Evolutionary conservation across 2,113 vertebrate species (phyloP).

Genomic region (Gallinago undulata): DNA sequence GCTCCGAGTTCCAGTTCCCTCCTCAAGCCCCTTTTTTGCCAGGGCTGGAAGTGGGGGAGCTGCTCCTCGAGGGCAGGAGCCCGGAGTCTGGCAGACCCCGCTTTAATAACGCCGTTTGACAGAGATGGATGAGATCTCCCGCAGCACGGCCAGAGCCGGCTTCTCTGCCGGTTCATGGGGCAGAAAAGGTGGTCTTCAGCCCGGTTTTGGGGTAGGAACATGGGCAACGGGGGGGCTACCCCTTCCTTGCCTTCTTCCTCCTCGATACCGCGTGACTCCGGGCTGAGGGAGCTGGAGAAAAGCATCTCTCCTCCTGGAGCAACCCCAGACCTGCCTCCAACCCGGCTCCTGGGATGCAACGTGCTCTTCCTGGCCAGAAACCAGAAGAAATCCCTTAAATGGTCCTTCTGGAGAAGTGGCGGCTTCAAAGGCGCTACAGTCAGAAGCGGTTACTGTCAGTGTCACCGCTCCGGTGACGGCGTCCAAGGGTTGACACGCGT

Average conservation of each 20-base stretch:
- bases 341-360: not conserved
- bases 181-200: not conserved
- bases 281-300: not conserved
- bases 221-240: not conserved
- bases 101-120: not conserved
- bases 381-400: not conserved
- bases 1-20: not conserved
- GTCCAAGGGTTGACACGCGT: not conserved
- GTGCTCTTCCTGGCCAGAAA: not conserved
- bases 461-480: not conserved
- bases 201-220: not conserved
- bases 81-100: not conserved
- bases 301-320: no score
- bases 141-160: not conserved
- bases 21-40: not conserved
- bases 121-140: not conserved
- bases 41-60: not conserved
- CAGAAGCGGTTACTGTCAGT: not conserved
- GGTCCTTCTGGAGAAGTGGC: not conserved
- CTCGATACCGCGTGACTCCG: rapidly evolving
- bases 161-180: not conserved
- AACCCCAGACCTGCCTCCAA: not conserved
- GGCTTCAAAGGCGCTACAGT: not conserved
- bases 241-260: not conserved
- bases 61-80: not conserved